phyloP scores from a whole-genome alignment of 2,113 vertebrate genomes.

The Neoarius graeffei region DNA sequence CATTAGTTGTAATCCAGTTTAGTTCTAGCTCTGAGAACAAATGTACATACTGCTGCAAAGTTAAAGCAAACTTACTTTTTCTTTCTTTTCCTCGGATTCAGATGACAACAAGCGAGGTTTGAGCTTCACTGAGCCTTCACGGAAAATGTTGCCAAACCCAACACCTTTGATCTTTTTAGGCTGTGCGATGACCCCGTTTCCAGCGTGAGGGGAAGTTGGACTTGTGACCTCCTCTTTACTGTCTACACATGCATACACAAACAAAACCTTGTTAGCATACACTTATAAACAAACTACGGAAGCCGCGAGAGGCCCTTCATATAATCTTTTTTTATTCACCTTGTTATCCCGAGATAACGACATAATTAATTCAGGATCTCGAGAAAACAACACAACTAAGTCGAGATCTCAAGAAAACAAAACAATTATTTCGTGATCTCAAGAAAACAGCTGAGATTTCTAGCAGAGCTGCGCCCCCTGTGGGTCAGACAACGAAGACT shows the following conservation, averaged over 20 bases:
- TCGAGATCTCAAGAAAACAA: too few relatives aligned
- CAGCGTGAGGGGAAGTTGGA: constrained; percentile 76
- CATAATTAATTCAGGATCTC: too few relatives aligned
- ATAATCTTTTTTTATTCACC: too few relatives aligned
- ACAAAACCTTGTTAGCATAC: background rate
- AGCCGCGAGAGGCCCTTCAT: too few relatives aligned
- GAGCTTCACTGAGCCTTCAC: constrained; percentile 89
- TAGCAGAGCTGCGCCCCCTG: too few relatives aligned
- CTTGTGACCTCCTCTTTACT: constrained; percentile 59
- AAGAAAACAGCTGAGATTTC: too few relatives aligned
- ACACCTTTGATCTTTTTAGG: constrained; percentile 91
- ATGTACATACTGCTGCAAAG: background rate
- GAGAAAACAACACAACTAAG: too few relatives aligned
- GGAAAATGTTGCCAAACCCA: constrained; percentile 98
- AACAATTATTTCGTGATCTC: too few relatives aligned
- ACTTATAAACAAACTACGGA: background rate
- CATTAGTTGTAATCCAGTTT: background rate
- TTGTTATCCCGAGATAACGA: too few relatives aligned
- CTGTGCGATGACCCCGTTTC: constrained; percentile 78
- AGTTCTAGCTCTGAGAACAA: background rate
- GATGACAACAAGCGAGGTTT: constrained; percentile 75
- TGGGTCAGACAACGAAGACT: too few relatives aligned
- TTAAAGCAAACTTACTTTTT: constrained; percentile 75
- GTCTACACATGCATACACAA: constrained; percentile 58
- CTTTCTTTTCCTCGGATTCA: constrained; percentile 86